A percentile compares a stretch with the other conserved stretches of the same genome.
Evolutionary conservation across 2,797 vertebrate genomes (phyloP).

Genomic region (Gymnothorax reevesii): DNA sequence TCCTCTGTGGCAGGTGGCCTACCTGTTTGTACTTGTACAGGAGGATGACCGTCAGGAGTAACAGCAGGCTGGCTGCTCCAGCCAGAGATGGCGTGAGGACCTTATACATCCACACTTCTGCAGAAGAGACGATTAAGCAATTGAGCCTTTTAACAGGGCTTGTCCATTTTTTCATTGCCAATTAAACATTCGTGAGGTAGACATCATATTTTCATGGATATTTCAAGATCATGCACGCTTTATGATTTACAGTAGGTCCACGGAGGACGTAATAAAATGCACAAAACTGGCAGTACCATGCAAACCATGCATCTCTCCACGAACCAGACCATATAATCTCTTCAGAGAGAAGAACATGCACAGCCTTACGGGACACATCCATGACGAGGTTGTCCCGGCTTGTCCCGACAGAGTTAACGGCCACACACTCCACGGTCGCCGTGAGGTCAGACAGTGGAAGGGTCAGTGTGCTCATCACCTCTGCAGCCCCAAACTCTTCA

Average conservation of each 20-base stretch:
- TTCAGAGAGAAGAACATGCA: background rate
- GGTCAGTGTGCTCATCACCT: slow-evolving; percentile 60
- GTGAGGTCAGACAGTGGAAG: slow-evolving; percentile 54
- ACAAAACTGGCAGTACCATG: background rate
- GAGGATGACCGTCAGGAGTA: slow-evolving; percentile 77
- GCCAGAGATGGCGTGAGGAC: slow-evolving; percentile 64
- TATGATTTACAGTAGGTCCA: background rate
- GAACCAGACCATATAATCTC: background rate
- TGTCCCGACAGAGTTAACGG: slow-evolving; percentile 69
- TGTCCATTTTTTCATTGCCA: background rate
- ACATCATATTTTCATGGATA: too few species aligned
- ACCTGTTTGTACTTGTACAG: slow-evolving; percentile 89
- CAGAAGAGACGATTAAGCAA: background rate
- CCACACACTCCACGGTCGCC: slow-evolving; percentile 74
- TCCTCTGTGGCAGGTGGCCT: slow-evolving; percentile 34
- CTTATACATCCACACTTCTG: background rate
- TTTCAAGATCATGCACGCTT: background rate
- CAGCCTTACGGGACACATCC: slow-evolving; percentile 45
- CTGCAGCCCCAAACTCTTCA: slow-evolving; percentile 58
- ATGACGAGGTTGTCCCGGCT: slow-evolving; percentile 46
- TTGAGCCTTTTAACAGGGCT: background rate
- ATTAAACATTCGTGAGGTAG: too few species aligned
- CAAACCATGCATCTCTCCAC: background rate
- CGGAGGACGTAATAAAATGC: background rate
- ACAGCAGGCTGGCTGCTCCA: slow-evolving; percentile 55